phyloP scores from a whole-genome alignment of 2,797 vertebrate genomes.

The Heliangelus exortis region DNA sequence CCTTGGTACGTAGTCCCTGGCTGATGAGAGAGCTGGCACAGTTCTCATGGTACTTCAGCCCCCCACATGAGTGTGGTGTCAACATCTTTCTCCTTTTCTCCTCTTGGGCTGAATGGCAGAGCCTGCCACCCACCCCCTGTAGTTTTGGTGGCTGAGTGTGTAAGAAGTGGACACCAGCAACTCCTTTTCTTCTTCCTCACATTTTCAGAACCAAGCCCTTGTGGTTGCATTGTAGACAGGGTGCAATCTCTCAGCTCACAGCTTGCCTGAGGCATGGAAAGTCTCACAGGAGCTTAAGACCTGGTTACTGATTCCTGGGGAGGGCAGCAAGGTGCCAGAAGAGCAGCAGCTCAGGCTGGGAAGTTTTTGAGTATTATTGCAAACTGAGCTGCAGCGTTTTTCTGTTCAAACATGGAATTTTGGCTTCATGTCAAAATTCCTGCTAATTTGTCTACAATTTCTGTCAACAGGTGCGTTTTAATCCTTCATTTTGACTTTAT shows the following conservation, averaged over 20 bases:
- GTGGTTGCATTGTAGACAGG: not conserved
- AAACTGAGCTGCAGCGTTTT: not conserved
- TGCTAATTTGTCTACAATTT: not conserved
- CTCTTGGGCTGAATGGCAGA: not conserved
- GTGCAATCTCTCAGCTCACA: not conserved
- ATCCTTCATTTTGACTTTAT: not conserved
- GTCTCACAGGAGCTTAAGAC: not conserved
- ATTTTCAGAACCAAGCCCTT: not conserved
- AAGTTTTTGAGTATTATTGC: not conserved
- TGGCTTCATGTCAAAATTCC: not conserved
- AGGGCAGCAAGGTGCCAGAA: not conserved
- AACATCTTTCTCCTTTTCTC: not conserved
- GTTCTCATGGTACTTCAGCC: not conserved
- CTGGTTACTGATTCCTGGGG: not conserved
- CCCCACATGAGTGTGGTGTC: not conserved
- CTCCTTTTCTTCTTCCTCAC: not conserved
- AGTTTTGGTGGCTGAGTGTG: fast-evolving
- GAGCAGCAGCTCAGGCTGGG: not conserved
- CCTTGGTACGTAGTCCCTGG: too few species aligned
- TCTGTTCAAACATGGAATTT: not conserved
- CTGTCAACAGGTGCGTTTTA: not conserved
- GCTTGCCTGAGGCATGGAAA: not conserved
- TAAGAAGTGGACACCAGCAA: not conserved
- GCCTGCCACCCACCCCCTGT: not conserved
- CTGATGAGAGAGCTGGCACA: not conserved